Evolutionary conservation across 2,888 invertebrate genomes (phyloP).

Genomic region (Scrobipalpa atriplicella): DNA sequence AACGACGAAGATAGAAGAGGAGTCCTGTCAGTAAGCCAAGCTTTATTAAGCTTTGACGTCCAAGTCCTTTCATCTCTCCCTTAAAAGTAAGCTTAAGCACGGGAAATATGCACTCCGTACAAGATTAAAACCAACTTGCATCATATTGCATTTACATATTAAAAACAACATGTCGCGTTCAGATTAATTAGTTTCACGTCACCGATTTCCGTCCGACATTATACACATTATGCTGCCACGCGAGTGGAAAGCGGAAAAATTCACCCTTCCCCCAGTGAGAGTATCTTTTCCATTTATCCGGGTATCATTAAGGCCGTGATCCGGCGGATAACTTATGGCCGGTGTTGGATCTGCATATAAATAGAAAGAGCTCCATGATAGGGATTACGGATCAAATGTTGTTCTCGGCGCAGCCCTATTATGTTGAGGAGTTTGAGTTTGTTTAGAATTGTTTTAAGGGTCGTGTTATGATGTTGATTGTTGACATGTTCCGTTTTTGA

Average conservation of each 20-base stretch:
- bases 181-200: conserved; percentile 73
- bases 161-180: conserved; percentile 54
- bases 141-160: conserved; percentile 16
- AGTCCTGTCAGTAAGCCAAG: background rate
- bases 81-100: background rate
- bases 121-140: conserved; percentile 20
- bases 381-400: conserved; percentile 48
- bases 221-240: conserved; percentile 48
- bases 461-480: background rate
- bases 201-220: conserved; percentile 61
- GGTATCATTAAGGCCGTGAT: conserved; percentile 77
- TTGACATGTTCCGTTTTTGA: background rate
- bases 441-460: conserved; percentile 6
- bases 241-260: conserved; percentile 52
- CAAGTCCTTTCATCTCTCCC: background rate
- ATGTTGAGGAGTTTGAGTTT: conserved; percentile 5
- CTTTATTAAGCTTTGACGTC: background rate
- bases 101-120: background rate
- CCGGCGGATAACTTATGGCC: conserved; percentile 80
- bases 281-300: conserved; percentile 69
- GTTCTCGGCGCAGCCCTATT: conserved; percentile 24
- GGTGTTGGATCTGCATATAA: conserved; percentile 81
- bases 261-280: conserved; percentile 50
- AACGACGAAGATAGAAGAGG: background rate
- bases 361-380: conserved; percentile 66